These are phyloP conservation scores for Petrolisthes cinctipes DNA, from an alignment of 2,888 invertebrate genomes.

Conservation along the genomic window DNA sequence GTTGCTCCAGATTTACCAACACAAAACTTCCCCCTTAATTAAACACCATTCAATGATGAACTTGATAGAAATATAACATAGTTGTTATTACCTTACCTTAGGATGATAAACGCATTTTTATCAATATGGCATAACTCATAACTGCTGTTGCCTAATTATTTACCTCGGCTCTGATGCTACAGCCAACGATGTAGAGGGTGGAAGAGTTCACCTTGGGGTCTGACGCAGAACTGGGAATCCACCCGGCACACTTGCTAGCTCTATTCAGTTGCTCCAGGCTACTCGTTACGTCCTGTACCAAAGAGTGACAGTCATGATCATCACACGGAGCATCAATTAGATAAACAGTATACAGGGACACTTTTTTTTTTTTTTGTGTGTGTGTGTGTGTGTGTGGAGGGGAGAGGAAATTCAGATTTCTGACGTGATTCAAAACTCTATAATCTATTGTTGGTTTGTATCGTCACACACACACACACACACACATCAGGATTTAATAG, in stretches of 20 bases:
- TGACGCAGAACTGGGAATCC: background rate
- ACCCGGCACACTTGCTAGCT: background rate
- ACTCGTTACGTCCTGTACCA: background rate
- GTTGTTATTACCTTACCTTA: no score
- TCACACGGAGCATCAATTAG: background rate
- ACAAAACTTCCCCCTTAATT: no score
- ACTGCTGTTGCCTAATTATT: background rate
- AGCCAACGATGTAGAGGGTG: constrained; percentile 19
- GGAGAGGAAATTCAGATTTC: no score
- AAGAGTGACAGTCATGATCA: background rate
- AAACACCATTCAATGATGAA: no score
- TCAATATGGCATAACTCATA: no score
- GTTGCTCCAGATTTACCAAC: no score
- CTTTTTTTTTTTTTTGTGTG: background rate
- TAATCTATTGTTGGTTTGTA: no score
- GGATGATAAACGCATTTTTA: no score
- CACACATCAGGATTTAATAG: no score
- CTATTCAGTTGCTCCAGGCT: background rate
- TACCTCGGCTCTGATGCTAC: constrained; percentile 5
- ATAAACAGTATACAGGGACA: background rate
- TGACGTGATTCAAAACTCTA: no score
- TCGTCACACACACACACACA: no score
- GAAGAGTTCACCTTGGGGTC: background rate
- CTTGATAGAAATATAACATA: no score
- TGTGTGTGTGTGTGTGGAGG: background rate